These are phyloP conservation scores for Leptura quadrifasciata DNA, from an alignment of 2,888 invertebrate genomes.

Conservation along the genomic window DNA sequence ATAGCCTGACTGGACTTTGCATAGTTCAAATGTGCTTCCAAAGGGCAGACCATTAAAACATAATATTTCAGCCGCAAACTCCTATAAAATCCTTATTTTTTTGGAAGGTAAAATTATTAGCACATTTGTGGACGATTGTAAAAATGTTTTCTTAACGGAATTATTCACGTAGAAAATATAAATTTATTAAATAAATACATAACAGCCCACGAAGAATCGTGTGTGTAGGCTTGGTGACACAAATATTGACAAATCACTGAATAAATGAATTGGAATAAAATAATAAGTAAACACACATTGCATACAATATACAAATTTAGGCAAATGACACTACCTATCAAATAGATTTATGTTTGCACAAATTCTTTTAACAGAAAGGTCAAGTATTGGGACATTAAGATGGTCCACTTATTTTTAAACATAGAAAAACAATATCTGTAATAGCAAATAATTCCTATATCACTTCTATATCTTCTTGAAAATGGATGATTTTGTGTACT, in stretches of 20 bases:
- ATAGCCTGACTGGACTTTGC: too few relatives aligned
- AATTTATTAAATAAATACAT: constrained; percentile 7
- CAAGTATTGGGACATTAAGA: neutral
- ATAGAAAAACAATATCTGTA: too few relatives aligned
- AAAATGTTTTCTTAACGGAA: neutral
- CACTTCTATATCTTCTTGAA: too few relatives aligned
- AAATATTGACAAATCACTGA: neutral
- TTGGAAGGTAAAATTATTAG: neutral
- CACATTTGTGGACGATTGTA: neutral
- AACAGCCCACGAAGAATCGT: neutral
- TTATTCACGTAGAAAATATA: neutral
- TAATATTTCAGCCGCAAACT: too few relatives aligned
- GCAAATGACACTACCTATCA: neutral
- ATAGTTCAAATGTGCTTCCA: too few relatives aligned
- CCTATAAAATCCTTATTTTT: too few relatives aligned
- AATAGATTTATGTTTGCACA: neutral
- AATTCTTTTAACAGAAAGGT: neutral
- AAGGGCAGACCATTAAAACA: too few relatives aligned
- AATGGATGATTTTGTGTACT: too few relatives aligned
- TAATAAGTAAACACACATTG: neutral
- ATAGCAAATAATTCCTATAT: too few relatives aligned
- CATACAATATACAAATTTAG: neutral
- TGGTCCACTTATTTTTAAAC: too few relatives aligned
- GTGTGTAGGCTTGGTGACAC: constrained; percentile 3
- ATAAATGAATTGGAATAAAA: constrained; percentile 4